Conservation (phyloP, 2,888 invertebrate species). For the Tipula unca region DNA sequence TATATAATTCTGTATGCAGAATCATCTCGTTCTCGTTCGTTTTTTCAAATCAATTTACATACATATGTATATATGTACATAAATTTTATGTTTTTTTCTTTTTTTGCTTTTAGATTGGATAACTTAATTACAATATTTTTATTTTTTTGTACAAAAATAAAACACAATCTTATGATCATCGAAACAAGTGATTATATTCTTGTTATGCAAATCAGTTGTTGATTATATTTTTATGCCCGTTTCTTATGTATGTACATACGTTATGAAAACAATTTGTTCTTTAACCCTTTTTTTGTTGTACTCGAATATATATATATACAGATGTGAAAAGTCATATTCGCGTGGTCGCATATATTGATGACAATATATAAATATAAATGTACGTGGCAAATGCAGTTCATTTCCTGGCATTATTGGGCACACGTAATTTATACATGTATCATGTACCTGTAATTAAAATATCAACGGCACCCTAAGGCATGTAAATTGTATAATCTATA, state of each 20-base stretch:
- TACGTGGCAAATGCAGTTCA: too few relatives aligned
- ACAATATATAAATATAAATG: too few relatives aligned
- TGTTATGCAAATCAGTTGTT: neutral
- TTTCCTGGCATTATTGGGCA: too few relatives aligned
- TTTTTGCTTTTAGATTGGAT: neutral
- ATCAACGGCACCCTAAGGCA: too few relatives aligned
- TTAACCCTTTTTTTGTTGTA: neutral
- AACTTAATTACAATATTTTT: neutral
- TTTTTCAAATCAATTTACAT: neutral
- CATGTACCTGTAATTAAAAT: too few relatives aligned
- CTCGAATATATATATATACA: neutral
- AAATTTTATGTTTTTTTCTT: neutral
- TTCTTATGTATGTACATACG: neutral
- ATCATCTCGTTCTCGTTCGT: neutral
- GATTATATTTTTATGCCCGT: neutral
- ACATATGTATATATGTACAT: too few relatives aligned
- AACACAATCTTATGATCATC: neutral
- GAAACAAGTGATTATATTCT: conserved; percentile 8
- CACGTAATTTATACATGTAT: too few relatives aligned
- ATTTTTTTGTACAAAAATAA: neutral
- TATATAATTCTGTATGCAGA: neutral
- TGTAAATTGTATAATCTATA: too few relatives aligned
- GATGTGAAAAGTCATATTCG: neutral
- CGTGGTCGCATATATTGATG: neutral
- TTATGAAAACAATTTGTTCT: neutral